Base-by-base conservation (phyloP, 2,113 vertebrate species). In the Mirounga angustirostris region DNA sequence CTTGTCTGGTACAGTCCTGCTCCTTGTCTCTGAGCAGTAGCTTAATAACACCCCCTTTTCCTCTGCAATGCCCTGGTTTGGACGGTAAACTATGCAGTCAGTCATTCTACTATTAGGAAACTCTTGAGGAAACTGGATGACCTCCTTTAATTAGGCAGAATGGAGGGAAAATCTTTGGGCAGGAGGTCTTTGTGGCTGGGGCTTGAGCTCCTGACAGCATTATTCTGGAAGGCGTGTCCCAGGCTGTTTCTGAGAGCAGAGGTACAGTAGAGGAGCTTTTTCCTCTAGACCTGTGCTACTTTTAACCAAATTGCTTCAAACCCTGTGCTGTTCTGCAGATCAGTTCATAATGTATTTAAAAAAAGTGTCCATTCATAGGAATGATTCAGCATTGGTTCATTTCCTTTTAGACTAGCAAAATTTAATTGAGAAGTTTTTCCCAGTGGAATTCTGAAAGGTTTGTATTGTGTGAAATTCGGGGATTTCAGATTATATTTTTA, bases 301-400 rank as follows among this genome's bases (percentile, higher is more conserved):
- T 94, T 92, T 61, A 92, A 12, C 46, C 56, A 90, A 24, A 52
- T 82, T 73, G 46, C 67, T 96, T 85, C n/a, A 85, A 74, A 73
- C n/a, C 19, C 11, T 84, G 56, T 87, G 36, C 50, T 90, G 0
- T 86, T 79, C 59, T 90, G 65, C 94, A 61, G 59, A 94, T 95
- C 63, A 18, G 26, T 96, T 93, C 67, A 56, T 97, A 92, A 80
- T 9, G 7, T 79, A 87, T 83, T 89, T 52, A 76, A 54, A 87
- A 76, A 79, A 78, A 80, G 28, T n/a, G 54, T 59, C 81, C 67
- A 92, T 93, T 98, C 92, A 90, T 91, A 83, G 28, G 40, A 65
- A 22, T 98, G 96, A 97, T 93, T 98, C 96, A 98, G 80, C 80
- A 33, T 80, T 94, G 84, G 65, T 85, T 98, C 97, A 97, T 97